Evolutionary conservation across 2,113 vertebrate genomes (phyloP).

Genomic region (Brachirus orientalis): DNA sequence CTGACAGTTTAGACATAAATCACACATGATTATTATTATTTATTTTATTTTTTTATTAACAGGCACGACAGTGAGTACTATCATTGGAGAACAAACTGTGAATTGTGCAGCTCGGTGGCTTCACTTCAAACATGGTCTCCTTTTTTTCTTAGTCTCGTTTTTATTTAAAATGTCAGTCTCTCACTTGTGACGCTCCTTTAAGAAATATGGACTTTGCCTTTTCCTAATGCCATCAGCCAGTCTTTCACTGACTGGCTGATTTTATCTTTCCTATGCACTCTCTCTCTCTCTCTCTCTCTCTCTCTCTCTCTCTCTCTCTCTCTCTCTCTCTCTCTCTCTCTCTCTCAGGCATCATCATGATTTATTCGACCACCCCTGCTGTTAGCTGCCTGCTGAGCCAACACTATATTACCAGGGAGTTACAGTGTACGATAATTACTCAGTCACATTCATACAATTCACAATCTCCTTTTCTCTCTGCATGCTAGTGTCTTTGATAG

Average conservation of each 20-base stretch:
- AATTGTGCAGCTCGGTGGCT: neutral
- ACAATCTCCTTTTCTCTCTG: neutral
- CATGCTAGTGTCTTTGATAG: neutral
- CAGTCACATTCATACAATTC: constrained; percentile 35
- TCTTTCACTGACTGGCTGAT: constrained; percentile 14
- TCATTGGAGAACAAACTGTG: neutral
- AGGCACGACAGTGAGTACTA: too few relatives aligned
- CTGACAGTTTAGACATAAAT: too few relatives aligned
- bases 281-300: neutral
- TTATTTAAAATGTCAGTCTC: neutral
- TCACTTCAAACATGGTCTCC: neutral
- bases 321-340: neutral
- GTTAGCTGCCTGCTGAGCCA: constrained; percentile 35
- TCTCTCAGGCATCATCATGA: constrained; percentile 26
- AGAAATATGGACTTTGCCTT: neutral
- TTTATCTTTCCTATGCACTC: neutral
- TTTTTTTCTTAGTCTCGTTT: neutral
- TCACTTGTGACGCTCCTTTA: neutral
- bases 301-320: neutral
- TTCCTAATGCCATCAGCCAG: constrained; percentile 24
- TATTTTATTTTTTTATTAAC: too few relatives aligned
- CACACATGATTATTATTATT: too few relatives aligned
- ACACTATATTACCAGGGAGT: constrained; percentile 41
- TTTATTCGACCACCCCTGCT: constrained; percentile 39
- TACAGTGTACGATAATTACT: constrained; percentile 29